Percentiles rank a stretch among this genome's conserved stretches.
phyloP scores from a whole-genome alignment of 2,797 vertebrate genomes.

The Intellagama lesueurii region DNA sequence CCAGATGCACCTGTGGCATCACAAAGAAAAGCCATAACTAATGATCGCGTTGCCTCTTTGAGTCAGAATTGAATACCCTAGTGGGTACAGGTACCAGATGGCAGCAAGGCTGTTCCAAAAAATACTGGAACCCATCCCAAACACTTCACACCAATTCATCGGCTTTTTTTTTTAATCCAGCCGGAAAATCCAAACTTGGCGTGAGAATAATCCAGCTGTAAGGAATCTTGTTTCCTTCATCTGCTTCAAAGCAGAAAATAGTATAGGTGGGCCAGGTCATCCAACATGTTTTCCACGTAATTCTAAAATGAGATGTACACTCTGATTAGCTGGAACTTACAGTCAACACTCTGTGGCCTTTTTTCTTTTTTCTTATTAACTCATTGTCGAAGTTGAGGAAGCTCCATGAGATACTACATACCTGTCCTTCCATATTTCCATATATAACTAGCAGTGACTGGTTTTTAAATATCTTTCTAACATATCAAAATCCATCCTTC shows the following conservation, averaged over 20 bases:
- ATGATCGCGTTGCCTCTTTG: conserved; percentile 9
- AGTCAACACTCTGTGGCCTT: neutral
- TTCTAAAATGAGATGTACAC: neutral
- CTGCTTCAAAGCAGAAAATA: neutral
- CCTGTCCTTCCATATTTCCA: neutral
- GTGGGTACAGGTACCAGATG: conserved; percentile 35
- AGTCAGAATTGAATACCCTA: conserved; percentile 15
- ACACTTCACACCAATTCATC: conserved; percentile 1
- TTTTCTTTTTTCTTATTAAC: neutral
- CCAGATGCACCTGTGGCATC: neutral
- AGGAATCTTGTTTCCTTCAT: neutral
- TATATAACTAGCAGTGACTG: neutral
- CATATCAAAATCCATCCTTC: neutral
- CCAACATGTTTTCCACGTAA: neutral
- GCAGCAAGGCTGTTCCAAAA: conserved; percentile 9
- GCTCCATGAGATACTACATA: neutral
- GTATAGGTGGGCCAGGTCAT: neutral
- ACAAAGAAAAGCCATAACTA: neutral
- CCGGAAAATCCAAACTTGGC: neutral
- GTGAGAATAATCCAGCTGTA: neutral
- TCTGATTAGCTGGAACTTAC: neutral
- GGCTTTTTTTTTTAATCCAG: too few species aligned
- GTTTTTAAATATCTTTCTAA: too few species aligned
- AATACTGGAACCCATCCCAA: conserved; percentile 28
- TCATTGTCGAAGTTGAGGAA: neutral